A percentile compares a stretch with the other conserved stretches of the same genome.
These are phyloP conservation scores for Zaprionus tsacasi DNA, from an alignment of 1,140 invertebrate species.

Conservation along the genomic window DNA sequence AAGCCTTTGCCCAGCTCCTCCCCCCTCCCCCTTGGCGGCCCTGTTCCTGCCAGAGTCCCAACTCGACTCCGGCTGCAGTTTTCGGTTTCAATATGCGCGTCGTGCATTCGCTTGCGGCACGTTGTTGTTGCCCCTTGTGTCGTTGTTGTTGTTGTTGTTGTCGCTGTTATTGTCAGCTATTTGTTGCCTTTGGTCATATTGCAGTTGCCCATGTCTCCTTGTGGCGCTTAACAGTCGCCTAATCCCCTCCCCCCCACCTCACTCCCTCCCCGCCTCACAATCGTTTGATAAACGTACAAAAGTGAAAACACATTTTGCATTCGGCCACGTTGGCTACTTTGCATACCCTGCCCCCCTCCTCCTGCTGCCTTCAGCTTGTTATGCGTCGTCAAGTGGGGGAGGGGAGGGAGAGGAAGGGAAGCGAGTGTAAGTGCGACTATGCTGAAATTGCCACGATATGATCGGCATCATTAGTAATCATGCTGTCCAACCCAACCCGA, in stretches of 20 bases:
- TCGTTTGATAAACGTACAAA: slow-evolving; percentile 73
- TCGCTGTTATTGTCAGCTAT: slow-evolving; percentile 72
- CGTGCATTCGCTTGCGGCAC: slow-evolving; percentile 68
- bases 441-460: slow-evolving; percentile 51
- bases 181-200: slow-evolving; percentile 76
- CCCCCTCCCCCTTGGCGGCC: background rate
- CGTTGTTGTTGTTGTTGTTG: slow-evolving; percentile 38
- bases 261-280: slow-evolving; percentile 20
- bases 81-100: slow-evolving; percentile 79
- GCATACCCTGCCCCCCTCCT: slow-evolving; percentile 3
- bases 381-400: background rate
- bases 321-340: slow-evolving; percentile 40
- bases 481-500: slow-evolving; percentile 6
- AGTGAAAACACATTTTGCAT: slow-evolving; percentile 76
- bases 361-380: slow-evolving; percentile 13
- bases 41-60: background rate
- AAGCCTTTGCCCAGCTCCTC: background rate
- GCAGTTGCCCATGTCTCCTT: slow-evolving; percentile 61
- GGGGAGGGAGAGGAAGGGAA: background rate
- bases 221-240: slow-evolving; percentile 56
- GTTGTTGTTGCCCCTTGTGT: slow-evolving; percentile 35
- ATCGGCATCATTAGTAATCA: slow-evolving; percentile 51
- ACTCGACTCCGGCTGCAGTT: slow-evolving; percentile 59
- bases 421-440: slow-evolving; percentile 35
- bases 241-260: slow-evolving; percentile 11